Percentiles rank a stretch among this genome's conserved stretches.
phyloP scores from a whole-genome alignment of 1,140 invertebrate genomes.

The Dreissena polymorpha region DNA sequence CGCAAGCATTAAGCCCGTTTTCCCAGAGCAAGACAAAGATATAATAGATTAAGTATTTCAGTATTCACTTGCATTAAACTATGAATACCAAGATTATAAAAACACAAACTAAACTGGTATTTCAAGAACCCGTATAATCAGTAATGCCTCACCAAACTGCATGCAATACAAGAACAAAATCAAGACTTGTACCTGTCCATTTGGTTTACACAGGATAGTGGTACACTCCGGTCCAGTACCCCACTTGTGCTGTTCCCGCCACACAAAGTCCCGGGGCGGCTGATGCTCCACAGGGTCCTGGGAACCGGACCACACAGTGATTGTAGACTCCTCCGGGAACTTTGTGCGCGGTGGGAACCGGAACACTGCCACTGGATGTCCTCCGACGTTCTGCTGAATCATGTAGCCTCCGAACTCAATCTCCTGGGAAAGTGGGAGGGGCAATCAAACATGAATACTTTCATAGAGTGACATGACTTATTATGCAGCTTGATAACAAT shows the following conservation, averaged over 20 bases:
- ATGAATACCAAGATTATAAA: too few species aligned
- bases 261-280: slow-evolving; percentile 78
- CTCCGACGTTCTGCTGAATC: slow-evolving; percentile 78
- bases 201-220: slow-evolving; percentile 78
- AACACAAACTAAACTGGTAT: too few species aligned
- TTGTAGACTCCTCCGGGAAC: slow-evolving; percentile 70
- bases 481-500: too few species aligned
- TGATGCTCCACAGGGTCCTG: slow-evolving; percentile 75
- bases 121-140: too few species aligned
- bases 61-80: too few species aligned
- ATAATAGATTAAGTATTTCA: too few species aligned
- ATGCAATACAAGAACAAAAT: too few species aligned
- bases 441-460: too few species aligned
- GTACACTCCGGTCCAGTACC: slow-evolving; percentile 78
- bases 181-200: slow-evolving; percentile 73
- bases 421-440: slow-evolving; percentile 63
- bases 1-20: too few species aligned
- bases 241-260: slow-evolving; percentile 78
- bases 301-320: slow-evolving; percentile 77
- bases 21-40: too few species aligned
- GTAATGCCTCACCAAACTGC: too few species aligned
- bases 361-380: slow-evolving; percentile 78
- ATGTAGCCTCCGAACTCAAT: slow-evolving; percentile 77
- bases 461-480: too few species aligned
- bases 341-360: slow-evolving; percentile 76